Evolutionary conservation across 1,140 invertebrate genomes (phyloP).

Genomic region (Eufriesea mexicana): DNA sequence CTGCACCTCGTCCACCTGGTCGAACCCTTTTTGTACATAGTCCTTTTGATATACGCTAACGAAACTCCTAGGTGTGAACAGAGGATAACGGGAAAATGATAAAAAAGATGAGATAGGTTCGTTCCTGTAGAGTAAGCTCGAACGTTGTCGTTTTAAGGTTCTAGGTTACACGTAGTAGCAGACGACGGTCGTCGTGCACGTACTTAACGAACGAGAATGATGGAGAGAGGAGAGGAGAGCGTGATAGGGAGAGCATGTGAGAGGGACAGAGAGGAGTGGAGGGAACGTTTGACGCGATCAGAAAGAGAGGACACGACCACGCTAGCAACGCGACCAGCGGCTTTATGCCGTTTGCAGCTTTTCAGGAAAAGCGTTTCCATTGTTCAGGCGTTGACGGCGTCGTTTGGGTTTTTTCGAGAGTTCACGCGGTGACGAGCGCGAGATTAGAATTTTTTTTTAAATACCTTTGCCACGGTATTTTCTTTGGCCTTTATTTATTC

Average conservation of each 20-base stretch:
- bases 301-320: constrained; percentile 4
- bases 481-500: no score
- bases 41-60: constrained; percentile 77
- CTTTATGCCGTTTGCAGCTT: background rate
- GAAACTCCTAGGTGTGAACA: constrained; percentile 66
- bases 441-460: constrained; percentile 4
- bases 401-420: background rate
- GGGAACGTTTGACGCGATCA: background rate
- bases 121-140: constrained; percentile 70
- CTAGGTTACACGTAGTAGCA: constrained; percentile 36
- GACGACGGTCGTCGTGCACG: constrained; percentile 59
- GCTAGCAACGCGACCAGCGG: constrained; percentile 14
- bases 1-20: background rate
- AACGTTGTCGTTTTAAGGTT: constrained; percentile 50
- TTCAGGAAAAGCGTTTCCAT: constrained; percentile 35
- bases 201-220: constrained; percentile 65
- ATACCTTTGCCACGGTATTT: background rate
- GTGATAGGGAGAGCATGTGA: constrained; percentile 31
- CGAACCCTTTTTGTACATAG: constrained; percentile 74
- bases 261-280: background rate
- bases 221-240: constrained; percentile 18
- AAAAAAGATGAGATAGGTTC: constrained; percentile 58
- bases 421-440: background rate
- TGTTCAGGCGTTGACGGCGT: constrained; percentile 8
- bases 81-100: background rate